A percentile compares a stretch with the other conserved stretches of the same genome.
These are phyloP conservation scores for Pterobdella sp. DNA, from an alignment of 2,888 invertebrate species.

Conservation along the genomic window DNA sequence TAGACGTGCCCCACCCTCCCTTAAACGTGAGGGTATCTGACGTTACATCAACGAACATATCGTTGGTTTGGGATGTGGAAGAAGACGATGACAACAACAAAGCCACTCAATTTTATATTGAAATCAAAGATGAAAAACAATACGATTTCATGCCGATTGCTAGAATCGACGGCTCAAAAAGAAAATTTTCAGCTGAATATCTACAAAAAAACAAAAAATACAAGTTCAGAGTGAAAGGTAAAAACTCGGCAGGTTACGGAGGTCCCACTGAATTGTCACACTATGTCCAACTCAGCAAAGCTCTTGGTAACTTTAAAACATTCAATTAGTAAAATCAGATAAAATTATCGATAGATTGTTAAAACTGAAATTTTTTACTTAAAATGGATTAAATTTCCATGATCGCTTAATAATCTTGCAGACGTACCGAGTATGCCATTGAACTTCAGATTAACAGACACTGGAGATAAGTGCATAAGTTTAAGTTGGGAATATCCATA, in stretches of 20 bases:
- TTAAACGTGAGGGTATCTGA: slow-evolving; percentile 19
- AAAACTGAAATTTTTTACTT: too few species aligned
- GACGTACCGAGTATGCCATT: slow-evolving; percentile 43
- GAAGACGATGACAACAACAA: slow-evolving; percentile 42
- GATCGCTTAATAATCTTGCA: too few species aligned
- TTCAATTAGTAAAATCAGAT: slow-evolving; percentile 5
- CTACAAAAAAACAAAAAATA: slow-evolving; percentile 52
- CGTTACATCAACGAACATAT: slow-evolving; percentile 24
- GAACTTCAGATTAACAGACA: slow-evolving; percentile 38
- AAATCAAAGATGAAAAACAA: slow-evolving; percentile 32
- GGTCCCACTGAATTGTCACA: slow-evolving; percentile 10
- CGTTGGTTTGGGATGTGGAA: slow-evolving; percentile 46
- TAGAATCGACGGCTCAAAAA: slow-evolving; percentile 25
- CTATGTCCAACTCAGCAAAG: slow-evolving; percentile 22
- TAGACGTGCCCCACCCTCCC: slow-evolving; percentile 26
- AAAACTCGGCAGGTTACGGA: slow-evolving; percentile 25
- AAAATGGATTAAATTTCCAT: too few species aligned
- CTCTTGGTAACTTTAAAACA: slow-evolving; percentile 9
- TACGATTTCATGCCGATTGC: slow-evolving; percentile 27
- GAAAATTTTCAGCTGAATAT: slow-evolving; percentile 22
- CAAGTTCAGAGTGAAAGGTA: slow-evolving; percentile 70
- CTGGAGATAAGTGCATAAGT: slow-evolving; percentile 37
- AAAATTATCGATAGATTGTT: too few species aligned
- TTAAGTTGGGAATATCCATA: slow-evolving; percentile 39
- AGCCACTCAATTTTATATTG: slow-evolving; percentile 40